Evolutionary conservation across 1,140 invertebrate species (phyloP), one percentile per base, ranked within the genome.

Genomic region (Drosophila punjabiensis): DNA sequence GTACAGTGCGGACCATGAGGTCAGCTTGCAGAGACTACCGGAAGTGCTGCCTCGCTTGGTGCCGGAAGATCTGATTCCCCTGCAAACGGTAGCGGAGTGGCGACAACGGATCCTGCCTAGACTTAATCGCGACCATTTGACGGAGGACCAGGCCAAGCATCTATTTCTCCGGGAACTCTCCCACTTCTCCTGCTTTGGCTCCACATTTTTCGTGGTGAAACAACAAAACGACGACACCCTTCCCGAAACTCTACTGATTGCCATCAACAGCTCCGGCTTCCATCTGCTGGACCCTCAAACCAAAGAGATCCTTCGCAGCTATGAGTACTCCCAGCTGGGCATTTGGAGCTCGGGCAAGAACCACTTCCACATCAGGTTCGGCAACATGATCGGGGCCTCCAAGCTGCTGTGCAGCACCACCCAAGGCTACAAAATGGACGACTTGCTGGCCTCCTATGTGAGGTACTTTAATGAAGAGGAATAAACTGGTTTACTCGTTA

Each of bases 371-470:
- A 97, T 99, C 95, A 98, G 98, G 1, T 97, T 99, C 79, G 97
- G 97, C 10, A 98, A 97, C 91, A 95, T 98, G 82, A 96, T 98
- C 68, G 94, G 96, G 55, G 96, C 97, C 56, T 97, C 96, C 14
- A 98, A 98, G 93, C 94, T 99, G 32, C 94, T 99, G 1, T 98
- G 97, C 93, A 98, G 98, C 94, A 99, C 98, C 14, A 96, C 96
- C 3, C 94, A 98, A 86, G 98, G 98, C 35, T 99, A 99, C 94
- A 99, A 99, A 95, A 98, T 99, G 97, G 98, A 99, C 93, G 98
- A 99, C 93, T 94, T 99, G n/a, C 95, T 99, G 79, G 97, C 98
- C 3, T 98, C 98, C 0, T 99, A 99, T 92, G 98, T 95, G 60
- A 80, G 66, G 18, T 70, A 92, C 53, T 92, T 86, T 70, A 82